These are phyloP conservation scores for Mus musculus DNA, from an alignment of 2,113 vertebrate species.

Conservation along the genomic window DNA sequence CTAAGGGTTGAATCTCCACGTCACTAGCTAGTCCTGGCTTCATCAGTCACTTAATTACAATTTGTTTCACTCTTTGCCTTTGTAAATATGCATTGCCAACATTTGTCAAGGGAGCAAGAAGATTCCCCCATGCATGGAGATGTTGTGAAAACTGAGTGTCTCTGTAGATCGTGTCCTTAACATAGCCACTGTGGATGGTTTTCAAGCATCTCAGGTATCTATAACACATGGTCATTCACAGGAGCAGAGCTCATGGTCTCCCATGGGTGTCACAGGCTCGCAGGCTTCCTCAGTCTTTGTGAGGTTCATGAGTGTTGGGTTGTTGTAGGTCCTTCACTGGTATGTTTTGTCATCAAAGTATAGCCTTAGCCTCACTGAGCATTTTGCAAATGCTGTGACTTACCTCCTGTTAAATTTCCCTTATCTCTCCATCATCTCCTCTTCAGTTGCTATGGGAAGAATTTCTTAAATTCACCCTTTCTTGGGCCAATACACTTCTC, in stretches of 20 bases:
- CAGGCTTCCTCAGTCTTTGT: not conserved
- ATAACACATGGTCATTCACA: not conserved
- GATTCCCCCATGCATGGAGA: not conserved
- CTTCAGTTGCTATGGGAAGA: conserved; percentile 33
- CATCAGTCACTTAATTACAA: conserved; percentile 7
- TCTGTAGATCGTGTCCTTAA: not conserved
- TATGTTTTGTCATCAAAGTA: not conserved
- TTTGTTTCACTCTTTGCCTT: conserved; percentile 2
- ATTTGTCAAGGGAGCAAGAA: not conserved
- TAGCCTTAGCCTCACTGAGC: not conserved
- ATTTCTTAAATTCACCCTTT: conserved; percentile 14
- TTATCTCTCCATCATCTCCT: not conserved
- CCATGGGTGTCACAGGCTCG: not conserved
- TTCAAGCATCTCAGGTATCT: not conserved
- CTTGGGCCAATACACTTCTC: conserved; percentile 6
- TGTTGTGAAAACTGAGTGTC: conserved; percentile 17
- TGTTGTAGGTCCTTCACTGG: too few species aligned
- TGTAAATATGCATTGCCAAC: not conserved
- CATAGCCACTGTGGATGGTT: not conserved
- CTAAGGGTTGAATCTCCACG: not conserved
- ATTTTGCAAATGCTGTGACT: not conserved
- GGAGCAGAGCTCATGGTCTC: not conserved
- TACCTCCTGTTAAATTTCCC: not conserved
- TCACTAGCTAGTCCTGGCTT: not conserved
- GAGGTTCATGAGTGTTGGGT: not conserved